Evolutionary conservation across 2,113 vertebrate species (phyloP), one percentile per base, ranked within the genome.

Genomic region (Nycticorax nycticorax): DNA sequence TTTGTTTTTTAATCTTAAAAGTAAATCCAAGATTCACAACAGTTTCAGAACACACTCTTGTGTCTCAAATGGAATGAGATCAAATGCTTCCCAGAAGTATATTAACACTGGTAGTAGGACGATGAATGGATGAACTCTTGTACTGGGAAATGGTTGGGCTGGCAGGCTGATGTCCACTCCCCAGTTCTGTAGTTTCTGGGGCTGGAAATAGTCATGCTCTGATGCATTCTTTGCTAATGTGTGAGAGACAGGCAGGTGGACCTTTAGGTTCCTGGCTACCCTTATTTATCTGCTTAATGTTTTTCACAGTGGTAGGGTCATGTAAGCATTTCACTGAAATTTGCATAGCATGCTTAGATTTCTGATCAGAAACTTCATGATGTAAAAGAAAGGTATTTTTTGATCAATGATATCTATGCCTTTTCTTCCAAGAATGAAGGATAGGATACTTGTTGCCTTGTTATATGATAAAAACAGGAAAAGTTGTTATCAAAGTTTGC

Each of bases 11-110:
- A 66, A 7, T 26, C 60, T 88, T 83, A 74, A 39, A 69, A 28
- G 13, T 43, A 43, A 85, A 56, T 60, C 37, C 30, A 35, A 4
- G 8, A 13, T 45, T 56, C 33, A 17, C 18, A 69, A 4, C 11
- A 55, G 15, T 68, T 32, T 41, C 16, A 28, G 26, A 55, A 60
- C 10, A 33, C 8, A 12, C 19, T 72, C 10, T 48, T 30, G 4
- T 27, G n/a, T 64, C 39, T 73, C 53, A 73, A 50, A 39, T 0
- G 4, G 13, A 1, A 0, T 6, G 19, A 59, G 19, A 18, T 30
- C n/a, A 50, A 43, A 43, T 35, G 27, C 11, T 80, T 50, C 19
- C 26, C 14, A 28, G 62, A 56, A 80, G 8, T 16, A 8, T 8
- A 22, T 41, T 53, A 63, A 24, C 3, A 4, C 13, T 21, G 21